phyloP scores from a whole-genome alignment of 1,140 invertebrate genomes.

The Bombus breviceps region DNA sequence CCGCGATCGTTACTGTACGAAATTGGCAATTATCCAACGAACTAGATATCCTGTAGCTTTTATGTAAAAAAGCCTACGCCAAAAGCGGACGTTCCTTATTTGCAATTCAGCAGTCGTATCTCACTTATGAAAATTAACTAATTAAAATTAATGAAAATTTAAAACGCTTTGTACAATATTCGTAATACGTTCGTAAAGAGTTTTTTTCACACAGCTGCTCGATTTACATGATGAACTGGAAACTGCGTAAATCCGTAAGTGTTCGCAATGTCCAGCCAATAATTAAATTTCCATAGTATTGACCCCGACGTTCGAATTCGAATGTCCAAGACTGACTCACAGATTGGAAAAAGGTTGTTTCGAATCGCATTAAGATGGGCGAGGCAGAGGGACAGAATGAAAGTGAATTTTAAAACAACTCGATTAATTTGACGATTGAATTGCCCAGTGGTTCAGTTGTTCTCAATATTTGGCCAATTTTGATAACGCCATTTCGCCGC shows the following conservation, averaged over 20 bases:
- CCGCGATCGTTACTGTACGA: neutral
- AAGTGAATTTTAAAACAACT: neutral
- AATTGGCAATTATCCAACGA: conserved; percentile 1
- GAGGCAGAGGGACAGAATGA: neutral
- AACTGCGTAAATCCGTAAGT: no score
- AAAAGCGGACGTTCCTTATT: no score
- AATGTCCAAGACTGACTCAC: neutral
- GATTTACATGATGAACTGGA: no score
- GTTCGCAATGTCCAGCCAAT: neutral
- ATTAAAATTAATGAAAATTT: no score
- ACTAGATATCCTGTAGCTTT: no score
- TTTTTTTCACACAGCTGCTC: no score
- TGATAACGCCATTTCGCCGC: neutral
- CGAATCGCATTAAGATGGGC: neutral
- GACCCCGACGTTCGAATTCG: neutral
- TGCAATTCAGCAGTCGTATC: no score
- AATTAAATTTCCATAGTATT: conserved; percentile 40
- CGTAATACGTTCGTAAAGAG: no score
- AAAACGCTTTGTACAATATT: no score
- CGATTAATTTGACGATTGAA: neutral
- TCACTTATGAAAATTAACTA: no score
- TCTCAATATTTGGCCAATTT: neutral
- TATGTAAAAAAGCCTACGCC: no score
- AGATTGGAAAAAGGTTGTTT: conserved; percentile 10
- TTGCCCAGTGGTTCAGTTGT: neutral